Evolutionary conservation across 2,888 invertebrate species (phyloP).

Genomic region (Spodoptera picta): DNA sequence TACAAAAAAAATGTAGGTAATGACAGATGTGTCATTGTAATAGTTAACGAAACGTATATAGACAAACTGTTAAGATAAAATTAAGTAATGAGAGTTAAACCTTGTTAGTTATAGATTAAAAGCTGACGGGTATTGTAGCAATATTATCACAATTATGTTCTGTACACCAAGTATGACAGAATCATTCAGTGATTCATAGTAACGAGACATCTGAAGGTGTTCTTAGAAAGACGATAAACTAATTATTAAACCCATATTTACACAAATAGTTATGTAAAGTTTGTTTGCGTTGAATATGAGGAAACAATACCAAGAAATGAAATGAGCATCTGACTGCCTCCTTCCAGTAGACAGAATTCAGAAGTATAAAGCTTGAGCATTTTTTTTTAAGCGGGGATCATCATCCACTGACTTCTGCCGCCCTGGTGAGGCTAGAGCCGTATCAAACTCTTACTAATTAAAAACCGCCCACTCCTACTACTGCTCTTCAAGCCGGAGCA

Average conservation of each 20-base stretch:
- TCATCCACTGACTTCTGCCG: too few relatives aligned
- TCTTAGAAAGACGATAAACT: not conserved
- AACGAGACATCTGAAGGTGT: constrained; percentile 2
- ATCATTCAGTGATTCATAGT: constrained; percentile 27
- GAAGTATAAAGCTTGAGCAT: too few relatives aligned
- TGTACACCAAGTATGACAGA: constrained; percentile 11
- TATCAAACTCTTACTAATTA: too few relatives aligned
- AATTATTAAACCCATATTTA: not conserved
- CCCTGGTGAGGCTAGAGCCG: too few relatives aligned
- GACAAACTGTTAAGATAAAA: constrained; percentile 31
- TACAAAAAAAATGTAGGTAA: constrained; percentile 12
- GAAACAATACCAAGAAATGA: not conserved
- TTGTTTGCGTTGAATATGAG: constrained; percentile 7
- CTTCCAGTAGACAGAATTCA: too few relatives aligned
- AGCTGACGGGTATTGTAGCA: constrained; percentile 21
- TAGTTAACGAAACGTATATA: constrained; percentile 32
- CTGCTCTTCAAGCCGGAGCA: too few relatives aligned
- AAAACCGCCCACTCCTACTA: too few relatives aligned
- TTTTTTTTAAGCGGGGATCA: too few relatives aligned
- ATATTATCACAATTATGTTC: constrained; percentile 23
- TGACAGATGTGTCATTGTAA: constrained; percentile 26
- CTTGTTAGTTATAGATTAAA: constrained; percentile 37
- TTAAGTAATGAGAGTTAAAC: constrained; percentile 37
- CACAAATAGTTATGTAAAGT: constrained; percentile 16
- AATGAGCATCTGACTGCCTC: too few relatives aligned